Evolutionary conservation across 2,888 invertebrate species (phyloP), one percentile per base, ranked within the genome.

Genomic region (Phaonia tiefii): DNA sequence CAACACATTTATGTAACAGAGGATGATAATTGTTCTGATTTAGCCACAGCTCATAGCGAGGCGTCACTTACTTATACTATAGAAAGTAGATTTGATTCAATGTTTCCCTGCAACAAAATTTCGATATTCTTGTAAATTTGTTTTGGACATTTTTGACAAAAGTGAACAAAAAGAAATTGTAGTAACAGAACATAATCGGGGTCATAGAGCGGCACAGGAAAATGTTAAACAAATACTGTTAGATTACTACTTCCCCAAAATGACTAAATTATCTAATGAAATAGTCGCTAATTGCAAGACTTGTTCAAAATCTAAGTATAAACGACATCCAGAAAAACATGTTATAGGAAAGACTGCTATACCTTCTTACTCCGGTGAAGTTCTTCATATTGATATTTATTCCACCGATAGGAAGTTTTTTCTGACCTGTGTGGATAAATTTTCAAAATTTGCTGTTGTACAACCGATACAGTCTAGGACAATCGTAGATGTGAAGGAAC

Each of bases 1-100:
- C 82, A 82, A 26, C 37, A 72, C 25, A 75, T 79, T 72, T 70
- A 79, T 42, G 67, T 37, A 42, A 39, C 79, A 0, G 72, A 82
- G 2, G 79, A 78, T 22, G 31, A 73, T 10, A 51, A 66, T 54
- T 37, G 65, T 15, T 77, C 74, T 26, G 77, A 74, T 37, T 10
- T 42, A 11, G 71, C 67, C 2, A 54, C 71, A n/a, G 46, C 76
- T 7, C 66, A 83, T 49, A 84, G 82, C 25, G 78, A 83, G 17
- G 42, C 51, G n/a, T 83, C 84, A 5, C 66, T 84, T 7, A 77
- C 83, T 1, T 79, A 83, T 44, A 82, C 81, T 11, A 83, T 80
- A 51, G 75, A 80, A 17, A 60, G 74, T n/a, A 78, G 51, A 25
- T 7, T 56, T 79, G 54, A 74, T 63, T 1, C 74, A 74, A 67